Base-by-base conservation (phyloP, 30 jellyfish, hydroid and myxozoan genomes). In the Calvadosia cruxmelitensis region DNA sequence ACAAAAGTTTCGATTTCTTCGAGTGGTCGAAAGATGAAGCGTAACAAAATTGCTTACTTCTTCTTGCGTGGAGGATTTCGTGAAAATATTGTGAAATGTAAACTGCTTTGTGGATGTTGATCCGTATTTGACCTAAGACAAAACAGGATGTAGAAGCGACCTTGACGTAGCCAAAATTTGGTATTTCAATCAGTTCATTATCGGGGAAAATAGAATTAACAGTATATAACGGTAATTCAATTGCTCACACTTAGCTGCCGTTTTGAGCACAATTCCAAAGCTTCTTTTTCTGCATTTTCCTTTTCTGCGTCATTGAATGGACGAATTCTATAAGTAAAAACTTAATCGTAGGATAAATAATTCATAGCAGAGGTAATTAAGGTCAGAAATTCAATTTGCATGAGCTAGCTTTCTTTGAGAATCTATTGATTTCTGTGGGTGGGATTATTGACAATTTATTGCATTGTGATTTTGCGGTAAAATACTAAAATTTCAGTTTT, bases 1-100 rank as follows among this genome's bases (percentile, higher is more conserved):
- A 57, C 5, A 57, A 57, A 10, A 57, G 69, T 24, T 31, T 25
- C 12, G 29, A n/a, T n/a, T n/a, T n/a, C n/a, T n/a, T n/a, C n/a
- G n/a, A n/a, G n/a, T n/a, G n/a, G n/a, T n/a, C n/a, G n/a, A n/a
- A n/a, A n/a, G n/a, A n/a, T n/a, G n/a, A n/a, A n/a, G n/a, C n/a
- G n/a, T n/a, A n/a, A n/a, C n/a, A n/a, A n/a, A n/a, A n/a, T n/a
- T 74, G 36, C 93, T 52, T 57, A 87, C 98, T 67, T 74, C 83
- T 29, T 75, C 73, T 68, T 89, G 98, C 24, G 73, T 31, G 3
- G 78, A 68, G 10, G 52, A 67, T 24, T 89, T 94, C 5, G 64
- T 67, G 64, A 76, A 89, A 5, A 89, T 75, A 25, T 48, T 34
- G 53, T 81, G 80, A 49, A 89, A 89, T 26, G 95, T 79, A 53